Evolutionary conservation across 2,888 invertebrate species (phyloP), one percentile per base, ranked within the genome.

Genomic region (Amorpha juglandis): DNA sequence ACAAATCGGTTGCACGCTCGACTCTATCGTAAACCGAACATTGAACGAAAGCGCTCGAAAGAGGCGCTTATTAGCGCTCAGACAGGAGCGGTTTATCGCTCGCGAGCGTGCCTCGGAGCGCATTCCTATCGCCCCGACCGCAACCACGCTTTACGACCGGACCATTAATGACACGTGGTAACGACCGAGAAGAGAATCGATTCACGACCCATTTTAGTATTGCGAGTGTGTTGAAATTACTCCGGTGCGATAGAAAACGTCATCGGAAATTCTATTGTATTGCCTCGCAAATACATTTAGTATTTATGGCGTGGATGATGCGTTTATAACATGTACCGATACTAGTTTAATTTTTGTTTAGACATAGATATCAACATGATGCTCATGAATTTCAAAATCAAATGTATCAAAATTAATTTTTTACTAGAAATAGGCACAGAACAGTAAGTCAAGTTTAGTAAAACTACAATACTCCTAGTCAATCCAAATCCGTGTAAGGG

Each of bases 151-250:
- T 91, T 90, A 90, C 86, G 88, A 84, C 73, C 75, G 71, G 73
- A 75, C 79, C 80, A 80, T 90, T 90, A 90, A 90, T 90, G 90
- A 90, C 87, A 90, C 81, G 78, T 78, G 80, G 80, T 83, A 81
- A 87, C 83, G 86, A 90, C 88, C 88, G 89, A 89, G 90, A 89
- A 90, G 89, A 88, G 88, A 88, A 88, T 86, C 89, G 87, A 89
- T 87, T 87, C 87, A 83, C 86, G 81, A 82, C 82, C 83, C 78
- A 83, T 85, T 88, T 89, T 86, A 88, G 83, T 86, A 85, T 84
- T 81, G 84, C 71, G 69, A 70, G 72, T 74, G 74, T 74, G 50
- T 62, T 62, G 51, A 50, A 66, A 71, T 64, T 35, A 67, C 53
- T 63, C 50, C 14, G 16, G 21, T 52, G 48, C 58, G 67, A 63